A percentile compares a stretch with the other conserved stretches of the same genome.
Conservation (phyloP, 2,797 vertebrate species). For the Capromys pilorides region DNA sequence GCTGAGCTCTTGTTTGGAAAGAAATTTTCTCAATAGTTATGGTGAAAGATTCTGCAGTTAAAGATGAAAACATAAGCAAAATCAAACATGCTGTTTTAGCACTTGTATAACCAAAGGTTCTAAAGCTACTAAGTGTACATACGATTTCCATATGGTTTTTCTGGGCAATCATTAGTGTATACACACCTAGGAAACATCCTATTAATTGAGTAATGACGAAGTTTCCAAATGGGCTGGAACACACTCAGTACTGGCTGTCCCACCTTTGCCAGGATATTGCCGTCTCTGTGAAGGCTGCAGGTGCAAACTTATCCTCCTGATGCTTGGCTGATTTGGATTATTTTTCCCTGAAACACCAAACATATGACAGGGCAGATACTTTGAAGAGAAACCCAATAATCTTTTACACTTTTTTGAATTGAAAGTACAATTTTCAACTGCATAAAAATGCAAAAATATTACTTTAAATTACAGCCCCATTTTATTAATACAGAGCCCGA, state of each 20-base stretch:
- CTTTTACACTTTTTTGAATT: conserved; percentile 32
- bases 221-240: neutral
- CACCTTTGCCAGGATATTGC: neutral
- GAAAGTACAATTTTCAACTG: conserved; percentile 11
- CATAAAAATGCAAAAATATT: conserved; percentile 72
- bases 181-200: neutral
- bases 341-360: neutral
- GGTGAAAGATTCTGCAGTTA: neutral
- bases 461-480: conserved; percentile 63
- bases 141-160: neutral
- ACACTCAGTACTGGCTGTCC: neutral
- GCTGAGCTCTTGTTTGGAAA: neutral
- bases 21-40: neutral
- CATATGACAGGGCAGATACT: neutral
- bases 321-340: neutral
- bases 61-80: neutral
- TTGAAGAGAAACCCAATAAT: neutral
- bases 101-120: neutral
- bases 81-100: neutral
- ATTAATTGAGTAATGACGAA: neutral
- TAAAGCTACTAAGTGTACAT: neutral
- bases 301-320: neutral
- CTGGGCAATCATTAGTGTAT: neutral
- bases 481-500: conserved; percentile 54
- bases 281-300: neutral